Evolutionary conservation across 2,888 invertebrate genomes (phyloP).

Genomic region (Pterostichus niger): DNA sequence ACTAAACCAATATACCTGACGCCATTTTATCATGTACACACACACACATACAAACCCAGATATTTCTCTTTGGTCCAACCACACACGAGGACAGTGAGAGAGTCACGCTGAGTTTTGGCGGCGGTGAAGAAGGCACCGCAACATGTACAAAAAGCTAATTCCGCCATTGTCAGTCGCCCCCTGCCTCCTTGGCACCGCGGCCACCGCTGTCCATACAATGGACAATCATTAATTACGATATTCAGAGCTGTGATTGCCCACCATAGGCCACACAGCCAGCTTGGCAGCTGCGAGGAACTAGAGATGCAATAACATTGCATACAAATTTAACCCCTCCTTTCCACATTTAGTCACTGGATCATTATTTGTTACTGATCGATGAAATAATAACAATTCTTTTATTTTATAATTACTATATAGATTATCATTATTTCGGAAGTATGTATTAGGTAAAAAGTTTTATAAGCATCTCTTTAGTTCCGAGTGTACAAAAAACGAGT

Average conservation of each 20-base stretch:
- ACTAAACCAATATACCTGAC: neutral
- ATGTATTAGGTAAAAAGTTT: no score
- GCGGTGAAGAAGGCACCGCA: neutral
- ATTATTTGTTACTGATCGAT: no score
- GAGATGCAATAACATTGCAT: no score
- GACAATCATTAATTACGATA: slow-evolving; percentile 32
- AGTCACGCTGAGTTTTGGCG: slow-evolving; percentile 20
- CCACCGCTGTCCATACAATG: slow-evolving; percentile 20
- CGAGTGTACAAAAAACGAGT: no score
- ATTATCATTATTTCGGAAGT: no score
- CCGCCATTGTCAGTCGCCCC: slow-evolving; percentile 44
- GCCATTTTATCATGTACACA: neutral
- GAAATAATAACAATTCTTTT: no score
- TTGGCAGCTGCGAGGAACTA: neutral
- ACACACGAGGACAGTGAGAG: slow-evolving; percentile 2
- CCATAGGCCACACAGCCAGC: neutral
- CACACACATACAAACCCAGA: neutral
- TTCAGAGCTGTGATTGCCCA: slow-evolving; percentile 25
- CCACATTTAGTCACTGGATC: no score
- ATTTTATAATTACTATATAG: no score
- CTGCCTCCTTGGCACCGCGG: neutral
- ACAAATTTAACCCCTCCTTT: no score
- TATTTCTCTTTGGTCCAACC: neutral
- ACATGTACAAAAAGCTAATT: slow-evolving; percentile 55
- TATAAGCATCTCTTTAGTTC: no score